Evolutionary conservation across 2,113 vertebrate genomes (phyloP).

Genomic region (Marcusenius ussheri): DNA sequence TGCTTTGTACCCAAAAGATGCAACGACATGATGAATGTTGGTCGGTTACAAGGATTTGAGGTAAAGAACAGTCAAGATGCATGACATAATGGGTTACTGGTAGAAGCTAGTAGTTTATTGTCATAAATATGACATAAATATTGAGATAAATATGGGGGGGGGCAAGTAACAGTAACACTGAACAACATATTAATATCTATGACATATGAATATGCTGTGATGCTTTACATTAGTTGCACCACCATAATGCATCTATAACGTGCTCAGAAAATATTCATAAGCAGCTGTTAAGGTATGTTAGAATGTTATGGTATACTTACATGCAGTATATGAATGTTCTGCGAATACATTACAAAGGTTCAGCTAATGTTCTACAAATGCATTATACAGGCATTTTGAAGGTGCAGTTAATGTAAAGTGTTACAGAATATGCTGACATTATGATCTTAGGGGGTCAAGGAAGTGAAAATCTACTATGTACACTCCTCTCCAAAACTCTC

Average conservation of each 20-base stretch:
- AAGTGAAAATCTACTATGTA: not conserved
- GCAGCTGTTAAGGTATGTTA: not conserved
- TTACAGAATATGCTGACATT: not conserved
- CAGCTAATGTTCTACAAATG: not conserved
- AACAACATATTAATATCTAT: not conserved
- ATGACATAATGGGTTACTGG: not conserved
- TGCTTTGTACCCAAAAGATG: slow-evolving; percentile 83
- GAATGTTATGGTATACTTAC: not conserved
- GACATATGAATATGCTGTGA: not conserved
- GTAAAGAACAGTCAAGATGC: slow-evolving; percentile 45
- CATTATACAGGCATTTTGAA: not conserved
- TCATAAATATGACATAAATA: not conserved
- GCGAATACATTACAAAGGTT: not conserved
- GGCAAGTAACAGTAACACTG: not conserved
- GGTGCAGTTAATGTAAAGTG: not conserved
- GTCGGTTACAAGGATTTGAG: slow-evolving; percentile 81
- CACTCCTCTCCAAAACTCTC: not conserved
- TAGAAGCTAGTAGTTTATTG: not conserved
- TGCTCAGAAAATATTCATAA: not conserved
- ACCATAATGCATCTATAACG: not conserved
- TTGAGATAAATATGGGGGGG: not conserved
- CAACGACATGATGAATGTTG: slow-evolving; percentile 86
- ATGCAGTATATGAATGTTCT: not conserved
- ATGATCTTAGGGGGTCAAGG: not conserved
- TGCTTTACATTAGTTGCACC: not conserved